Percentiles rank a stretch among this genome's conserved stretches.
phyloP scores from a whole-genome alignment of 2,113 vertebrate species.

The Alosa alosa region DNA sequence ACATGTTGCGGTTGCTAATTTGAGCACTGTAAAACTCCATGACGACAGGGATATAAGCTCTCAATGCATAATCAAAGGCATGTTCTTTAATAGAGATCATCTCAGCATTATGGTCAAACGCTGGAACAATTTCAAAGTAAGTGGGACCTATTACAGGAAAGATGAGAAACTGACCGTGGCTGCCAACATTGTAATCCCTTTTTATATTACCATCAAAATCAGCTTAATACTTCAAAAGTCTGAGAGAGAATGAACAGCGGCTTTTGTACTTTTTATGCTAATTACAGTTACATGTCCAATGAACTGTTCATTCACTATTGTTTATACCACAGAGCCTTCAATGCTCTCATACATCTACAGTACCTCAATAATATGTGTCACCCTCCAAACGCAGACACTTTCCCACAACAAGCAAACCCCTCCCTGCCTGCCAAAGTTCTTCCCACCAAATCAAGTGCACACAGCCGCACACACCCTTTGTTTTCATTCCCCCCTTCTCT shows the following conservation, averaged over 20 bases:
- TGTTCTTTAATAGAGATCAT: background rate
- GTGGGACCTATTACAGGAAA: background rate
- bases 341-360: slow-evolving; percentile 60
- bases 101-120: background rate
- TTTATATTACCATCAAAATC: background rate
- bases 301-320: slow-evolving; percentile 66
- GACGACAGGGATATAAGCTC: background rate
- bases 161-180: slow-evolving; percentile 20
- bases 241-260: slow-evolving; percentile 29
- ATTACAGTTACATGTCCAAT: slow-evolving; percentile 67
- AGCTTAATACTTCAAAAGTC: slow-evolving; percentile 25
- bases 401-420: slow-evolving; percentile 52
- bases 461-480: slow-evolving; percentile 40
- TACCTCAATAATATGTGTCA: slow-evolving; percentile 64
- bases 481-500: background rate
- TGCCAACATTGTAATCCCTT: slow-evolving; percentile 5
- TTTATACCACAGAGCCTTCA: slow-evolving; percentile 54
- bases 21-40: background rate
- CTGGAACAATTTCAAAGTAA: background rate
- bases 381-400: slow-evolving; percentile 54
- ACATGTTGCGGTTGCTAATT: background rate
- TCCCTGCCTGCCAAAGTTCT: slow-evolving; percentile 10
- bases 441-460: background rate
- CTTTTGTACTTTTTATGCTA: slow-evolving; percentile 57
- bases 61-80: background rate